Percentiles rank a stretch among this genome's conserved stretches.
Conservation (phyloP, 1,140 invertebrate species). For the Drosophila murphyi region DNA sequence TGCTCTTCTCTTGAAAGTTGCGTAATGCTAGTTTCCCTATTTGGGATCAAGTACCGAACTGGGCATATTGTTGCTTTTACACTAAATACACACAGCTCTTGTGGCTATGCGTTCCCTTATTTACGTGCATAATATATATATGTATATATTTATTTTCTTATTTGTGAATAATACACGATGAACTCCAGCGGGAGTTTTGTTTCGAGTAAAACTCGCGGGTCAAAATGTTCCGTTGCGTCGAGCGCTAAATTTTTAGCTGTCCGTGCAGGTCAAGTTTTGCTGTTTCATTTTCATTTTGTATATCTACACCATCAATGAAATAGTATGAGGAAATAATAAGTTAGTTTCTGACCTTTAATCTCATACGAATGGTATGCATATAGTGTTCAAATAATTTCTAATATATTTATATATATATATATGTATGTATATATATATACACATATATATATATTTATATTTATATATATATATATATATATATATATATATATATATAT, state of each 20-base stretch:
- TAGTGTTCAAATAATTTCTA: background rate
- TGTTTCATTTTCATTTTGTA: constrained; percentile 19
- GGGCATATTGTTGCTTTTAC: constrained; percentile 27
- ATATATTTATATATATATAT: constrained; percentile 20
- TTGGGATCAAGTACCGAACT: background rate
- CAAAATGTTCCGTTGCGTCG: constrained; percentile 30
- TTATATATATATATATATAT: constrained; percentile 10
- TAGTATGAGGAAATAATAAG: constrained; percentile 54
- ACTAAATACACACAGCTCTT: constrained; percentile 29
- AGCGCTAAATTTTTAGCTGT: constrained; percentile 8
- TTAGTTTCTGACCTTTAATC: constrained; percentile 33
- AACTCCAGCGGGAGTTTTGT: constrained; percentile 5
- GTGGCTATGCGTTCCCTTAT: background rate
- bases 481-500: constrained; percentile 16
- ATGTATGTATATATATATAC: constrained; percentile 24
- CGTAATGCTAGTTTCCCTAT: background rate
- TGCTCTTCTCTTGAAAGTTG: background rate
- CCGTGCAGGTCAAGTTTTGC: constrained; percentile 18
- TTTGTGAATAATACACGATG: constrained; percentile 4
- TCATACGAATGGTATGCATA: constrained; percentile 18
- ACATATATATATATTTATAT: constrained; percentile 35
- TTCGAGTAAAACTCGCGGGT: constrained; percentile 17
- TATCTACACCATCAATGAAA: constrained; percentile 76
- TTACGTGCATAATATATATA: constrained; percentile 5
- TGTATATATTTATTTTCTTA: background rate